A percentile compares a stretch with the other conserved stretches of the same genome.
These are phyloP conservation scores for Protomyctophum bolini DNA, from an alignment of 2,113 vertebrate genomes.

Conservation along the genomic window DNA sequence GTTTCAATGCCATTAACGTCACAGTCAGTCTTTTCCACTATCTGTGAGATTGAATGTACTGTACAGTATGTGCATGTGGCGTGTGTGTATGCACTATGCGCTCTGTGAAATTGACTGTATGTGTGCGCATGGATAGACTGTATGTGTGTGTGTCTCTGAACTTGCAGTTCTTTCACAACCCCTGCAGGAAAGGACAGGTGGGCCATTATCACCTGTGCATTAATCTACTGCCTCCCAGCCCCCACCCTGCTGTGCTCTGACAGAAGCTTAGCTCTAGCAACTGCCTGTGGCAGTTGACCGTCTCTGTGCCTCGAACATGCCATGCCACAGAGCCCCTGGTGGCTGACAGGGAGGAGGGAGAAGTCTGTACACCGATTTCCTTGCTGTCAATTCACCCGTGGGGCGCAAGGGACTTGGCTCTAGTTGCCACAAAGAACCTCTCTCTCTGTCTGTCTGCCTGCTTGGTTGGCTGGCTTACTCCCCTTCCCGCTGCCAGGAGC, in stretches of 20 bases:
- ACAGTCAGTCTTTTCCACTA: neutral
- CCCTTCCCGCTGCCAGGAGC: neutral
- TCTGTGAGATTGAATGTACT: neutral
- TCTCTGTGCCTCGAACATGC: conserved; percentile 46
- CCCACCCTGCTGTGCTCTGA: conserved; percentile 53
- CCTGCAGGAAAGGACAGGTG: conserved; percentile 67
- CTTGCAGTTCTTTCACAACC: conserved; percentile 21
- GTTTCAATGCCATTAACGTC: neutral
- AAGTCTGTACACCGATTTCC: conserved; percentile 23
- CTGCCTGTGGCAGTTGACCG: conserved; percentile 42
- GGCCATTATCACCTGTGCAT: conserved; percentile 72
- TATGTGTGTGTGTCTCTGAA: conserved; percentile 6
- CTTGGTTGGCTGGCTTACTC: neutral
- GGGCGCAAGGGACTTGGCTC: conserved; percentile 41
- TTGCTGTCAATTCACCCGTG: conserved; percentile 38
- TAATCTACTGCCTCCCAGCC: conserved; percentile 63
- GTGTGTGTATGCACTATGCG: neutral
- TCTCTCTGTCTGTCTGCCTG: neutral
- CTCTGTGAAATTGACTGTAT: conserved; percentile 6
- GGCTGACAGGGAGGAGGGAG: conserved; percentile 20
- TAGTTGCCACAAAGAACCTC: conserved; percentile 1
- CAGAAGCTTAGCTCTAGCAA: conserved; percentile 57
- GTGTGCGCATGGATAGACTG: neutral
- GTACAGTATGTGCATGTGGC: conserved; percentile 4
- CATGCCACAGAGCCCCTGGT: conserved; percentile 30